These are phyloP conservation scores for Aleiodes testaceus DNA, from an alignment of 2,888 invertebrate species.

Conservation along the genomic window DNA sequence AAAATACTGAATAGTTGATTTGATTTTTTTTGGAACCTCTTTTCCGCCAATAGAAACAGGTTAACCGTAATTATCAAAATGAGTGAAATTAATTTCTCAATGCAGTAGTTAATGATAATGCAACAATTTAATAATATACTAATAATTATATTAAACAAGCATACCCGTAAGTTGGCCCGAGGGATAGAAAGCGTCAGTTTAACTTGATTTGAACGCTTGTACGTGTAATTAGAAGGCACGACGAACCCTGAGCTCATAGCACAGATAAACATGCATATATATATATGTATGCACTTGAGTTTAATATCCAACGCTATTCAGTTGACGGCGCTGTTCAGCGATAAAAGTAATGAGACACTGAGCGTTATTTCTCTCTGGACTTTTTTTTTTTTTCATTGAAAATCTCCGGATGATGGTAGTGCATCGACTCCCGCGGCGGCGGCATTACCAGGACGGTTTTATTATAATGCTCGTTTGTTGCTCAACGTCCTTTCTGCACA, in stretches of 20 bases:
- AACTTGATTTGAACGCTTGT: slow-evolving; percentile 57
- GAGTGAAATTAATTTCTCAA: too few relatives aligned
- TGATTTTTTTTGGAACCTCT: too few relatives aligned
- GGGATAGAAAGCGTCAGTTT: slow-evolving; percentile 53
- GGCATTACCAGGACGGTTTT: not conserved
- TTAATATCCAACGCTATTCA: slow-evolving; percentile 29
- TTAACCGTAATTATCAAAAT: too few relatives aligned
- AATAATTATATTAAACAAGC: slow-evolving; percentile 21
- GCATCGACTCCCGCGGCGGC: not conserved
- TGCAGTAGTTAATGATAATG: not conserved
- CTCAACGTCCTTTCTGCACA: not conserved
- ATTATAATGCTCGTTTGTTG: slow-evolving; percentile 11
- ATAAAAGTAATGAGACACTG: slow-evolving; percentile 20
- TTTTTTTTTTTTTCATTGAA: not conserved
- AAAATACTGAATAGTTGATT: too few relatives aligned
- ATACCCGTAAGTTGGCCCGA: slow-evolving; percentile 6
- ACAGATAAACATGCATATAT: slow-evolving; percentile 39
- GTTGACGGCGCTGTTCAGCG: slow-evolving; percentile 3
- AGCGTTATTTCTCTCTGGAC: not conserved
- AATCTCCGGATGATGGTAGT: not conserved
- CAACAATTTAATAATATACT: not conserved
- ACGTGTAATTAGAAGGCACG: slow-evolving; percentile 59
- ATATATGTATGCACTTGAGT: slow-evolving; percentile 9
- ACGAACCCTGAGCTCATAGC: slow-evolving; percentile 46
- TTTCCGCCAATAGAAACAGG: too few relatives aligned